Percentiles rank a stretch among this genome's conserved stretches.
These are phyloP conservation scores for Heliornis fulica DNA, from an alignment of 2,113 vertebrate genomes.

Conservation along the genomic window DNA sequence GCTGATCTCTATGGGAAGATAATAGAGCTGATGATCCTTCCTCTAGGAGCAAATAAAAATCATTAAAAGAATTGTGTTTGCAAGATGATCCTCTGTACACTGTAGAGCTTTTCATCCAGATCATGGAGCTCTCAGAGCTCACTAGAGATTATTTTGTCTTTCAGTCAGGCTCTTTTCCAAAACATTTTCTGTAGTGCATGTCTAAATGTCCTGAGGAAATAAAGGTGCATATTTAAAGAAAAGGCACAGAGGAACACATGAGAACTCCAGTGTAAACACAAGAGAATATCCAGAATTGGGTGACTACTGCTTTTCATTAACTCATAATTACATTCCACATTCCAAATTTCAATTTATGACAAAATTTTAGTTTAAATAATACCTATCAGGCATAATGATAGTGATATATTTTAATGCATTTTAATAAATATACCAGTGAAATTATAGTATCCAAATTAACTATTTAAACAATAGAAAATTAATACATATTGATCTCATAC, in stretches of 20 bases:
- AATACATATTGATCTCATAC: not conserved
- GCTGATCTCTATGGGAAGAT: not conserved
- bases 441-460: not conserved
- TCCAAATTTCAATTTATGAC: not conserved
- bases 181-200: not conserved
- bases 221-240: not conserved
- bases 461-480: not conserved
- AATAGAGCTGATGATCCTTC: not conserved
- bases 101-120: not conserved
- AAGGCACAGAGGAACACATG: accelerated
- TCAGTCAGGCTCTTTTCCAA: not conserved
- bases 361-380: not conserved
- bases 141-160: not conserved
- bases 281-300: not conserved
- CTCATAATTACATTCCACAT: not conserved
- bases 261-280: not conserved
- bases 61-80: not conserved
- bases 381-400: not conserved
- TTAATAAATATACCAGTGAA: not conserved
- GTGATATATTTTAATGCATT: not conserved
- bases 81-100: not conserved
- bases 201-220: not conserved
- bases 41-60: not conserved
- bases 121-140: not conserved
- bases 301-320: not conserved